Conservation (phyloP, 1,140 invertebrate species). For the Antheraea pernyi region DNA sequence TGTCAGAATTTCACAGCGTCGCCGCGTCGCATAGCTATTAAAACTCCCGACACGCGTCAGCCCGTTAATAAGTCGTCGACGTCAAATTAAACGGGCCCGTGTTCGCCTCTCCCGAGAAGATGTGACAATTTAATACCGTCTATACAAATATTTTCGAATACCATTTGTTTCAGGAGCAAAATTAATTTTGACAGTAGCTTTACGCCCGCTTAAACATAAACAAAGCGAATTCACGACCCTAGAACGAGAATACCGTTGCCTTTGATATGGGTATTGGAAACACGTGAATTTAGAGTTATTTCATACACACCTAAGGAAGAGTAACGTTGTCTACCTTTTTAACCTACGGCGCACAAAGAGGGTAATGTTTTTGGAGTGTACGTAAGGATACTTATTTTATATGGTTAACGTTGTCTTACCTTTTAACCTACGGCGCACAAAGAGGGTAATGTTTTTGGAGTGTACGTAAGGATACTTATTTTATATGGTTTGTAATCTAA, state of each 20-base stretch:
- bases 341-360: too few species aligned
- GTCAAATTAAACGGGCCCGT: constrained; percentile 18
- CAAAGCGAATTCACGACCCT: background rate
- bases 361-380: too few species aligned
- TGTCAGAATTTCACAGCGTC: constrained; percentile 28
- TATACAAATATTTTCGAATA: constrained; percentile 1
- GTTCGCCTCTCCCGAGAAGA: background rate
- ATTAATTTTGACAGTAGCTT: constrained; percentile 1
- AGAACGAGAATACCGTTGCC: background rate
- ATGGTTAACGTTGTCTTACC: too few species aligned
- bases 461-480: too few species aligned
- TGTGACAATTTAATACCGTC: background rate
- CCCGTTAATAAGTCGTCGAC: constrained; percentile 22
- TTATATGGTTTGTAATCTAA: too few species aligned
- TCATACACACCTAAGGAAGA: too few species aligned
- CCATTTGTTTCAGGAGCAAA: background rate
- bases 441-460: too few species aligned
- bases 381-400: too few species aligned
- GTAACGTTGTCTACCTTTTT: too few species aligned
- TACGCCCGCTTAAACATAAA: background rate
- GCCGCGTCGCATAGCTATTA: constrained; percentile 22
- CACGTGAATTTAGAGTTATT: background rate
- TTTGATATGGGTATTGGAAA: background rate
- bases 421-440: too few species aligned
- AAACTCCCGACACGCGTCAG: constrained; percentile 18